Evolutionary conservation across 2,888 invertebrate genomes (phyloP), one percentile per base, ranked within the genome.

Genomic region (Sipunculus nudus): DNA sequence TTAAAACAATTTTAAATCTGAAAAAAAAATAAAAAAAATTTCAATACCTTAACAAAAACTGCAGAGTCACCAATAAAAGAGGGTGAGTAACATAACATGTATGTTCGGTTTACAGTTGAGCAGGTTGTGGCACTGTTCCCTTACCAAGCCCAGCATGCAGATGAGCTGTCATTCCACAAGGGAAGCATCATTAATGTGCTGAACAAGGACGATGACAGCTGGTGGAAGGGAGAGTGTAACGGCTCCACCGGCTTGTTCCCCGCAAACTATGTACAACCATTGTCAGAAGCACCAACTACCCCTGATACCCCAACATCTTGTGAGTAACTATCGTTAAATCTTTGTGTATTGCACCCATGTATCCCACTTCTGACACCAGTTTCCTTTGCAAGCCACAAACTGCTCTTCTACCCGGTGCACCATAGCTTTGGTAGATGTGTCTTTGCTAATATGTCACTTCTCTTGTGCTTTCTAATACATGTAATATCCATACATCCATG

Each of bases 151-250:
- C 79, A 78, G 68, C 75, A 82, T 56, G 75, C 70, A 4, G 83
- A 83, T 60, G 83, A 84, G 70, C 73, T 83, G 67, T 76, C 78
- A 69, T 83, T 83, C 76, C 76, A 73, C 53, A 79, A 80, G 58
- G 79, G 78, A 53, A 70, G 77, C 60, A 73, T 81, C 64, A 82
- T 83, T 63, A 78, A 75, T 32, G 78, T 83, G 45, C 88, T 96
- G 2, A 92, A 92, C 52, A 89, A 94, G 58, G 95, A 95, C 74
- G 96, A 96, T 78, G 91, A 92, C n/a, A 92, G 94, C 53, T 97
- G 97, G 97, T 97, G 96, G 96, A 91, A 92, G 82, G 97, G 97
- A 54, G 94, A 96, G 86, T 87, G 78, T n/a, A 92, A 93, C 71
- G 94, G 94, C 1, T 88, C 90, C 72, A 90, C 91, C 0, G 97